A percentile compares a stretch with the other conserved stretches of the same genome.
Conservation (phyloP, 2,113 vertebrate genomes). For the Dascyllus trimaculatus region DNA sequence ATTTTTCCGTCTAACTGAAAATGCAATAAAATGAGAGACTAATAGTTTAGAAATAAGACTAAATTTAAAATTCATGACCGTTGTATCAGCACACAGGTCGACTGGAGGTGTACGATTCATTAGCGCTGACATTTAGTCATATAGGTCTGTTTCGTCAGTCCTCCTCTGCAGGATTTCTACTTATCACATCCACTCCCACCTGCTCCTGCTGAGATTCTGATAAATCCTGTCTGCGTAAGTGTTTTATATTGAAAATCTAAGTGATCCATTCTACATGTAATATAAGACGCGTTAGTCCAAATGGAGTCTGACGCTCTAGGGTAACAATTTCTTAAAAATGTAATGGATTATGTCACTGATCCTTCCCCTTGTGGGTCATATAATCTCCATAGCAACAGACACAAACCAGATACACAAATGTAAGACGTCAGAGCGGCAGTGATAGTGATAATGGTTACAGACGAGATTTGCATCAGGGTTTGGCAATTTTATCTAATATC, state of each 20-base stretch:
- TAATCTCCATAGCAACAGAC: slow-evolving; percentile 34
- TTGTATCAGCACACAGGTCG: not conserved
- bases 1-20: not conserved
- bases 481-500: slow-evolving; percentile 11
- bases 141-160: not conserved
- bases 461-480: slow-evolving; percentile 15
- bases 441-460: not conserved
- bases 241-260: not conserved
- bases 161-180: not conserved
- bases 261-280: not conserved
- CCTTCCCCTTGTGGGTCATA: slow-evolving; percentile 1
- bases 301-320: slow-evolving; percentile 2
- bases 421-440: slow-evolving; percentile 1
- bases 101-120: not conserved
- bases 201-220: slow-evolving; percentile 22
- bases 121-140: not conserved
- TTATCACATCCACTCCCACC: not conserved
- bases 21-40: not conserved
- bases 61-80: not conserved
- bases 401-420: slow-evolving; percentile 16
- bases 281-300: not conserved
- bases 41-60: not conserved
- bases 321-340: not conserved
- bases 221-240: not conserved
- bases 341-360: not conserved